These are phyloP conservation scores for Xiphorhynchus erythropygius DNA, from an alignment of 2,797 vertebrate genomes.

Conservation along the genomic window DNA sequence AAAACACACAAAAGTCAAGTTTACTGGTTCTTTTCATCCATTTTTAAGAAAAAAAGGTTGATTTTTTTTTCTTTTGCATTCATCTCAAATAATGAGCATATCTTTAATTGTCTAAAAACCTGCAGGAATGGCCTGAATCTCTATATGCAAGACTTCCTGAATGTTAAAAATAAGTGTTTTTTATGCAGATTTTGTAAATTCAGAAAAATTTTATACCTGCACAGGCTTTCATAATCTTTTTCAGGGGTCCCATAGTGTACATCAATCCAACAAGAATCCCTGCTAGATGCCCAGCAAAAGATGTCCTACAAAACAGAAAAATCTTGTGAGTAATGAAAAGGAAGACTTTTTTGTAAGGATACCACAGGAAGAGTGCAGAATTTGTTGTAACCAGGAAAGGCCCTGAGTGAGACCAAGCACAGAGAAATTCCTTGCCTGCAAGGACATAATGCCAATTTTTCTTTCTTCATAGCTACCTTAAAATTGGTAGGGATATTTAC, in stretches of 20 bases:
- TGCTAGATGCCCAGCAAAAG: conserved; percentile 90
- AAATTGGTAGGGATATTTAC: background rate
- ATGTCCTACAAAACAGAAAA: conserved; percentile 79
- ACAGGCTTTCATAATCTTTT: conserved; percentile 81
- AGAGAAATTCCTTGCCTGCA: background rate
- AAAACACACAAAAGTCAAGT: background rate
- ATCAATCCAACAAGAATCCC: conserved; percentile 94
- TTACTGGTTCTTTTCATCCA: background rate
- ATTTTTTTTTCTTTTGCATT: background rate
- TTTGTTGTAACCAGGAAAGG: background rate
- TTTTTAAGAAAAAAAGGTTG: background rate
- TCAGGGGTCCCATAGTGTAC: conserved; percentile 88
- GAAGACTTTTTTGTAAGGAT: background rate
- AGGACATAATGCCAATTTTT: background rate
- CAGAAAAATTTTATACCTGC: conserved; percentile 77
- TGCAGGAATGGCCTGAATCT: background rate
- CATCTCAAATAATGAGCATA: background rate
- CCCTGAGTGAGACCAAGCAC: background rate
- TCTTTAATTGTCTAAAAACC: background rate
- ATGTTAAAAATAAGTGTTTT: background rate
- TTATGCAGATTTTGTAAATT: background rate
- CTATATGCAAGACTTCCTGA: background rate
- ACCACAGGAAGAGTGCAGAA: background rate
- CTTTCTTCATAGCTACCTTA: background rate
- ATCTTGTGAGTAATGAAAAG: background rate